Base-by-base conservation (phyloP, 2,113 vertebrate species). In the Heteronetta atricapilla region DNA sequence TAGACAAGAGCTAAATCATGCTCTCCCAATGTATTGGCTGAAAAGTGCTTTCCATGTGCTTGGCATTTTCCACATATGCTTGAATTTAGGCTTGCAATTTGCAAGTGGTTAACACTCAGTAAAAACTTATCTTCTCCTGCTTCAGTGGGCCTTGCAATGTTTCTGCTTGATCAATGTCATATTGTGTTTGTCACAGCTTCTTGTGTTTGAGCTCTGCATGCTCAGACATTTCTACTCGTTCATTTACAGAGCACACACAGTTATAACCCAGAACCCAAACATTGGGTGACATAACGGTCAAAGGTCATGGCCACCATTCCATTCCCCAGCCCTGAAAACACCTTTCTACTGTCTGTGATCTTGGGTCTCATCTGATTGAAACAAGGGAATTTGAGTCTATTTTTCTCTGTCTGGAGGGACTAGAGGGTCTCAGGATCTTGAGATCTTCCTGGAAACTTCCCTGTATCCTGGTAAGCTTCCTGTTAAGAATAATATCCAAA, bases 141-240 rank as follows among this genome's bases (percentile, higher is more conserved):
- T 7, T 70, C 44, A 21, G 34, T 76, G 33, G 36, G n/a, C 34
- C 20, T 55, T 48, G 23, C 23, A 50, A 44, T 33, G 15, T 60
- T 84, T 44, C 33, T 77, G 4, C 48, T 81, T 62, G 58, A 38
- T 56, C 28, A 50, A 28, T 46, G 38, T 28, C 31, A 15, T 42
- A 31, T 6, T n/a, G 6, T 66, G 52, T 46, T 60, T 20, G 5
- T 81, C 28, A 42, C 18, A 59, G n/a, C 22, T 86, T 66, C 78
- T 48, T 46, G 23, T 79, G 22, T 13, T 52, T 53, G 50, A 66
- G 33, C 23, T 64, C 20, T 3, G 1, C 14, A 28, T 26, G 50
- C 11, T 58, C 62, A 87, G 53, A 66, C 79, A 82, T 94, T 95
- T 76, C 33, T 14, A 48, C 4, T 48, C 23, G 70, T 89, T 67